Evolutionary conservation across 2,888 invertebrate genomes (phyloP).

Genomic region (Meghimatium bilineatum): DNA sequence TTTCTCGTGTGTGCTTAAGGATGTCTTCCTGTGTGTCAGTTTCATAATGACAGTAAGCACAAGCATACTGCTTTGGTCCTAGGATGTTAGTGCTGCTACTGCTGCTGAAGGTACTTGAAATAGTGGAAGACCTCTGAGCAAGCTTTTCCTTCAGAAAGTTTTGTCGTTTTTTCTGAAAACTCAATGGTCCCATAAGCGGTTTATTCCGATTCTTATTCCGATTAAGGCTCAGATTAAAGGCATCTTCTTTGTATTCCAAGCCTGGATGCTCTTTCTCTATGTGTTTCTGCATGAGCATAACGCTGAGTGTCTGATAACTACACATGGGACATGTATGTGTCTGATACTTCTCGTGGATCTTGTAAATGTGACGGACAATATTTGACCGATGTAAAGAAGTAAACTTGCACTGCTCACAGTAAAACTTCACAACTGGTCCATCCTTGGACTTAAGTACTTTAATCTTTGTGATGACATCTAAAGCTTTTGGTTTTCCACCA

Average conservation of each 20-base stretch:
- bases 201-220: constrained; percentile 8
- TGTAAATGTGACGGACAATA: constrained; percentile 54
- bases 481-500: constrained; percentile 49
- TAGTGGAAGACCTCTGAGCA: not conserved
- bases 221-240: constrained; percentile 23
- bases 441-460: constrained; percentile 53
- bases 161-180: constrained; percentile 40
- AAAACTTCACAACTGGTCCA: constrained; percentile 51
- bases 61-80: constrained; percentile 51
- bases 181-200: constrained; percentile 37
- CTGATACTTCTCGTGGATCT: constrained; percentile 56
- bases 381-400: constrained; percentile 57
- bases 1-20: constrained; percentile 50
- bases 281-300: constrained; percentile 53
- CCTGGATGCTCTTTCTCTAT: constrained; percentile 50
- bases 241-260: constrained; percentile 44
- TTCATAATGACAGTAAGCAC: constrained; percentile 53
- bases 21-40: constrained; percentile 52
- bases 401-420: constrained; percentile 56
- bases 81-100: not conserved
- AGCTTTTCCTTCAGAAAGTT: not conserved
- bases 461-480: constrained; percentile 55
- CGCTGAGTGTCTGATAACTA: constrained; percentile 55
- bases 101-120: not conserved
- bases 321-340: constrained; percentile 53